Base-by-base conservation (phyloP, 1,140 invertebrate genomes). In the Pseudobourletiella spinata region DNA sequence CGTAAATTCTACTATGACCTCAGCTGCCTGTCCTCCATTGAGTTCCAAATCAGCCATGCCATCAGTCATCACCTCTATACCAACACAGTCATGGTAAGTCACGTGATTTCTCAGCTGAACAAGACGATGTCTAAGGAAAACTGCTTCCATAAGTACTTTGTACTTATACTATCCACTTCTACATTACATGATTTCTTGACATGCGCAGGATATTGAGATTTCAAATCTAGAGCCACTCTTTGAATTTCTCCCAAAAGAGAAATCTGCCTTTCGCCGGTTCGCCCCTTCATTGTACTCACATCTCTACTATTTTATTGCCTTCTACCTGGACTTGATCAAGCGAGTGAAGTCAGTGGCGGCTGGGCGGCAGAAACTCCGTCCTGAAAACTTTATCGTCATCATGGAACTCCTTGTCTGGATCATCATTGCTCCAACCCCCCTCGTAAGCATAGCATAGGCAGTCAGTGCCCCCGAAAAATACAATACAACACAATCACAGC, bases 1-100 rank as follows among this genome's bases (percentile, higher is more conserved):
- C 80, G 89, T 44, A 89, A 89, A 84, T 89, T 86, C 71, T 82
- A 87, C 42, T 87, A 87, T 61, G 85, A 91, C 70, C 72, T 92
- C 16, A 76, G 78, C 28, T 71, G 84, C 55, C 73, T 86, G 73
- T 81, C 83, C 2, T 83, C 72, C 71, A 82, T 82, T 60, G 82
- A 87, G 60, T 91, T 87, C 82, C 77, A 88, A 65, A 82, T 91
- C 39, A 83, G 81, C 0, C 88, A 91, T 69, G 82, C 77, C 0
- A 70, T 91, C 24, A 89, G 87, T 29, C 88, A 91, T 73, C 89
- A 91, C 73, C 73, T 87, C 16, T 90, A 84, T 69, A 80, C 88
- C 0, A 91, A 91, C 69, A 89, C 88, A 0, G 73, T 85, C 2
- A 79, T 83, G 46, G 67, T 65, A 64, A 11, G 43, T 16, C n/a